Evolutionary conservation across 2,888 invertebrate species (phyloP).

Genomic region (Cistogaster globosa): DNA sequence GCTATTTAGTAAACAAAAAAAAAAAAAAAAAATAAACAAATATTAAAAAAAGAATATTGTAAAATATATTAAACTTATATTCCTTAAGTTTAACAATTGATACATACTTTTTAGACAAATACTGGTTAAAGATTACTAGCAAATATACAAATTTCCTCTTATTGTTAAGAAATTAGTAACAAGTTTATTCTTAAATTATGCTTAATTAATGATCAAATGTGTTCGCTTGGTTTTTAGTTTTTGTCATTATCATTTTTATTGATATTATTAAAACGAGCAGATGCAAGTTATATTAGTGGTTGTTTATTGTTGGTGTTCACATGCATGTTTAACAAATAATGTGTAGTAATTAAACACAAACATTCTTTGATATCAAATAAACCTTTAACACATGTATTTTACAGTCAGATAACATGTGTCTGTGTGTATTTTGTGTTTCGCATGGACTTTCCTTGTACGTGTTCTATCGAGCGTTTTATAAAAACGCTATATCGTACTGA

Average conservation of each 20-base stretch:
- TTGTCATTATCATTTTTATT: conserved; percentile 27
- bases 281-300: conserved; percentile 25
- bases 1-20: too few relatives aligned
- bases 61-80: too few relatives aligned
- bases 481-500: conserved; percentile 29
- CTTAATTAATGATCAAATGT: too few relatives aligned
- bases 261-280: conserved; percentile 16
- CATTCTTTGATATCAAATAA: conserved; percentile 52
- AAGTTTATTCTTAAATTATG: too few relatives aligned
- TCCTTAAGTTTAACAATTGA: too few relatives aligned
- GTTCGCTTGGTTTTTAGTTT: background rate
- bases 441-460: conserved; percentile 10
- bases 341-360: conserved; percentile 76
- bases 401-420: background rate
- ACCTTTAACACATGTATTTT: conserved; percentile 14
- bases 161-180: too few relatives aligned
- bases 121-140: too few relatives aligned
- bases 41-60: too few relatives aligned
- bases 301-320: conserved; percentile 70
- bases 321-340: conserved; percentile 79
- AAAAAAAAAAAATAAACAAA: too few relatives aligned
- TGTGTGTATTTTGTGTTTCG: background rate
- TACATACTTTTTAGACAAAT: too few relatives aligned
- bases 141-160: too few relatives aligned
- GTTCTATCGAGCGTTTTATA: conserved; percentile 28